A percentile compares a stretch with the other conserved stretches of the same genome.
These are phyloP conservation scores for Catharus fuscescens DNA, from an alignment of 2,113 vertebrate species.

Conservation along the genomic window DNA sequence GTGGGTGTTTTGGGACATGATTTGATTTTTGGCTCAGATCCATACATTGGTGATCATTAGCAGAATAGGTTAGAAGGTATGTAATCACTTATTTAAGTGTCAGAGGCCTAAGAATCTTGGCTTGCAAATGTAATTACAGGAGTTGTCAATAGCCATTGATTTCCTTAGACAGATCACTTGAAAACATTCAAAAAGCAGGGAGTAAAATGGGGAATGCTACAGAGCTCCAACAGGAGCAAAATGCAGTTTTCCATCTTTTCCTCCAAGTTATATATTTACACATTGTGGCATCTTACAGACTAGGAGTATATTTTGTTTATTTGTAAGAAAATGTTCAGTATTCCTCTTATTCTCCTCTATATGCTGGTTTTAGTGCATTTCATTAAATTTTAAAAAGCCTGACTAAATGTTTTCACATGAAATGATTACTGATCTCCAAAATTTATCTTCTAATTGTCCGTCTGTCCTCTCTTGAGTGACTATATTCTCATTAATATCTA, in stretches of 20 bases:
- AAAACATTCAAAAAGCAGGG: conserved; percentile 19
- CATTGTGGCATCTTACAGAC: not conserved
- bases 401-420: not conserved
- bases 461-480: not conserved
- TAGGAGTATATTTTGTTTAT: not conserved
- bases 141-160: conserved; percentile 74
- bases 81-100: not conserved
- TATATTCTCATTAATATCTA: not conserved
- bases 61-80: conserved; percentile 21
- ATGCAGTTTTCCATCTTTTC: not conserved
- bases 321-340: not conserved
- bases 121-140: conserved; percentile 77
- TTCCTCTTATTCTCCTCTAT: not conserved
- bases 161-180: conserved; percentile 28
- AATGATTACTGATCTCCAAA: not conserved
- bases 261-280: not conserved
- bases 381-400: not conserved
- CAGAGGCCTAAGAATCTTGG: conserved; percentile 59
- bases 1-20: not conserved
- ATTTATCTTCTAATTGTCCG: not conserved
- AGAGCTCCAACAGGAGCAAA: not conserved
- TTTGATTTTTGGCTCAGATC: conserved; percentile 24
- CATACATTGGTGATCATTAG: conserved; percentile 14
- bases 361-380: not conserved
- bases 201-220: not conserved